Conservation (phyloP, 1,140 invertebrate genomes). For the Halyomorpha halys region DNA sequence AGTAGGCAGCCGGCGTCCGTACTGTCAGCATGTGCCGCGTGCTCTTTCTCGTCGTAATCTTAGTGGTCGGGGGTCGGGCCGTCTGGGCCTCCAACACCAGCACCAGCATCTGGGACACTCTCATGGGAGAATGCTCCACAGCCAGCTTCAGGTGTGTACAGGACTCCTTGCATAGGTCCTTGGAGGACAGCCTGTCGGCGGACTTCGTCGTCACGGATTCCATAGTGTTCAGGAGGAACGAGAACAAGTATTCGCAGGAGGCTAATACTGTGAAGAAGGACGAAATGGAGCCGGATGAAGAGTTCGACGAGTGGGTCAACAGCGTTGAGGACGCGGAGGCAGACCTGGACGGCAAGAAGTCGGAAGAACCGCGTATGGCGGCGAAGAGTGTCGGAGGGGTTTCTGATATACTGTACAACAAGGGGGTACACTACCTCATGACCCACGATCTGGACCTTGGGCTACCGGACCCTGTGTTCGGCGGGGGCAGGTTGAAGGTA, state of each 20-base stretch:
- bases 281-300: conserved; percentile 32
- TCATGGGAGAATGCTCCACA: conserved; percentile 55
- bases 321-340: conserved; percentile 35
- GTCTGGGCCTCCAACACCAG: not conserved
- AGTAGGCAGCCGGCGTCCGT: too few relatives aligned
- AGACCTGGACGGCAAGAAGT: conserved; percentile 33
- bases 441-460: conserved; percentile 60
- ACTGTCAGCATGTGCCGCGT: too few relatives aligned
- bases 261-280: not conserved
- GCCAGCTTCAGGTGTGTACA: conserved; percentile 61
- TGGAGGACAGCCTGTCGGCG: conserved; percentile 51
- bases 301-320: conserved; percentile 36
- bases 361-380: conserved; percentile 32
- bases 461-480: conserved; percentile 57
- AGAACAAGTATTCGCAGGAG: conserved; percentile 29
- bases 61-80: not conserved
- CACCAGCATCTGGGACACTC: conserved; percentile 48
- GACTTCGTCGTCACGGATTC: conserved; percentile 59
- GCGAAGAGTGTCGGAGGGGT: conserved; percentile 57
- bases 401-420: conserved; percentile 52
- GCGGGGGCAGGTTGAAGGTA: conserved; percentile 55
- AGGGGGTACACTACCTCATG: conserved; percentile 58
- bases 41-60: too few relatives aligned
- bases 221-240: conserved; percentile 55
- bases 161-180: conserved; percentile 58